Base-by-base conservation (phyloP, 2,797 vertebrate genomes). In the Arctocebus calabarensis region DNA sequence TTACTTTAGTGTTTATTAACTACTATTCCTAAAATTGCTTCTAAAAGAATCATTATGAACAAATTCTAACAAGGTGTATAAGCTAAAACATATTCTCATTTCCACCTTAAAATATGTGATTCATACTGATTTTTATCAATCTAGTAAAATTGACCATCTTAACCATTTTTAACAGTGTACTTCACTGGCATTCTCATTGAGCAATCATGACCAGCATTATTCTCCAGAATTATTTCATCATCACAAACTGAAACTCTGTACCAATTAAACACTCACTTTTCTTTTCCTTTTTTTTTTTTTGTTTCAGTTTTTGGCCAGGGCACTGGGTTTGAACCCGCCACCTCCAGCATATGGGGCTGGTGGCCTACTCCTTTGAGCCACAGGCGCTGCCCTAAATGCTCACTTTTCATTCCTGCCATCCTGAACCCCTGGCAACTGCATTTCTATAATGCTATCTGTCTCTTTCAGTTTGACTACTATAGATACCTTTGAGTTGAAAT, bases 1-100 rank as follows among this genome's bases (percentile, higher is more conserved):
- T 55, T 91, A 70, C 25, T 62, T 75, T 81, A 84, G 81, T 93
- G 77, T 75, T 96, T 94, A 95, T 59, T 86, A 97, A 84, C 85
- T 64, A 92, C 59, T 85, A 59, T 0, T 23, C 32, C 5, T 91
- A 88, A 86, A 45, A 91, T 75, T 84, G 12, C 7, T 57, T 79
- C 85, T 88, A 83, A 91, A 84, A 71, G 92, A 92, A 94, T 78
- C 48, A 91, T 45, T 94, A 40, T 2, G 9, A 79, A 77, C 77
- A 84, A 90, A 68, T 82, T 75, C 22, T 45, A 85, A 71, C 59
- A 48, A 20, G 11, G 9, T 64, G 64, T 92, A 4, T 57, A 90
- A 88, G 83, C 37, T 22, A 77, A 1, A 27, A 2, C 19, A 40
- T 2, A 52, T 3, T 83, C 13, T 87, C 16, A 87, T 3, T 70